These are phyloP conservation scores for Anthophora plumipes DNA, from an alignment of 2,888 invertebrate genomes.

Conservation along the genomic window DNA sequence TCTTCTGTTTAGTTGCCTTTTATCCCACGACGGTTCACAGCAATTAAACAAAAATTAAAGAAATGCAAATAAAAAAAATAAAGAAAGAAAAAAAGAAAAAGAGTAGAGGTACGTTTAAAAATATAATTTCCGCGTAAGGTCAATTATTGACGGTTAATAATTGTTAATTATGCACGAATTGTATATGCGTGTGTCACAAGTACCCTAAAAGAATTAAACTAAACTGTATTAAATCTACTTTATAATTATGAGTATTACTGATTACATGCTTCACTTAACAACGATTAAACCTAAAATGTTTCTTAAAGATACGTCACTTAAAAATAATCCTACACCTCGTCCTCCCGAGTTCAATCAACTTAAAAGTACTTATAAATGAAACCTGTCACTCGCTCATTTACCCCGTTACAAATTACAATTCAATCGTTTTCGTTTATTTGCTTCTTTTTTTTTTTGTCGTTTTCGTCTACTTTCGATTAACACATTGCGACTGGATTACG, in stretches of 20 bases:
- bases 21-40: not conserved
- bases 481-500: no score
- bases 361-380: not conserved
- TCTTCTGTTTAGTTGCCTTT: not conserved
- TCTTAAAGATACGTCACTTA: not conserved
- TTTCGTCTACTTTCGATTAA: no score
- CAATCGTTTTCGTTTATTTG: no score
- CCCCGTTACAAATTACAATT: not conserved
- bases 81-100: no score
- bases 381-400: not conserved
- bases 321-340: not conserved
- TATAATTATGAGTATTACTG: not conserved
- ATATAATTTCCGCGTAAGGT: not conserved
- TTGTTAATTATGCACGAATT: not conserved
- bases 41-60: not conserved
- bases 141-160: not conserved
- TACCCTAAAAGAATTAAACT: not conserved
- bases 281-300: not conserved
- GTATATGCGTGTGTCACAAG: no score
- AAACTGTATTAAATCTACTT: not conserved
- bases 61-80: no score
- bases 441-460: no score
- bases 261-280: no score
- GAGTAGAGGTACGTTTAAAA: not conserved
- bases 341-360: conserved; percentile 1